Conservation (phyloP, 2,113 vertebrate species). For the Zosterops japonicus region DNA sequence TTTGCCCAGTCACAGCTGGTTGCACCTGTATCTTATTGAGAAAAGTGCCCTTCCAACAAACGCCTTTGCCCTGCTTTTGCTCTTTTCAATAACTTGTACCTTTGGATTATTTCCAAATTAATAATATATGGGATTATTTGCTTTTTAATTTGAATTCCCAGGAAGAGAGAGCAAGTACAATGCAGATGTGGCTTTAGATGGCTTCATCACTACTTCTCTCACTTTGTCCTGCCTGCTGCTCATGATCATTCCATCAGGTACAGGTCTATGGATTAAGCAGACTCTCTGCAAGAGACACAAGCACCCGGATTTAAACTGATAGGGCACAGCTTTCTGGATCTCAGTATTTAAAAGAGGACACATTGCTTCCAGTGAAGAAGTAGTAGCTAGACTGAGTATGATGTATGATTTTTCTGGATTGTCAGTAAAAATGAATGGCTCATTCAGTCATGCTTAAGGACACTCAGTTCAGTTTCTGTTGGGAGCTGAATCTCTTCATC, state of each 20-base stretch:
- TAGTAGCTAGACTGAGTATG: not conserved
- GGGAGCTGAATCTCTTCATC: not conserved
- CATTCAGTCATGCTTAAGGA: not conserved
- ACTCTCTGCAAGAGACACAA: not conserved
- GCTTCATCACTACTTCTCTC: not conserved
- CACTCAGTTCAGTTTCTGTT: not conserved
- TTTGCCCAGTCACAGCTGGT: not conserved
- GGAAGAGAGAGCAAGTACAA: not conserved
- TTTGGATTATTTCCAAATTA: not conserved
- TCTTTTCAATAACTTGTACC: not conserved
- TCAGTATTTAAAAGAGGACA: not conserved
- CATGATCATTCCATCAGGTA: not conserved
- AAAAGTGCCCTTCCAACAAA: not conserved
- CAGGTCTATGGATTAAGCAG: not conserved
- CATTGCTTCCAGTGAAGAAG: not conserved
- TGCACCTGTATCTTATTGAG: not conserved
- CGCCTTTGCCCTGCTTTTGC: not conserved
- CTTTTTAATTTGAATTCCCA: not conserved
- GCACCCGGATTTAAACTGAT: not conserved
- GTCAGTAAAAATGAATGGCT: not conserved
- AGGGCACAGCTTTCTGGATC: not conserved
- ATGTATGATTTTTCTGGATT: not conserved
- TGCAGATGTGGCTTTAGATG: not conserved
- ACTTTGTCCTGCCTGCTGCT: not conserved
- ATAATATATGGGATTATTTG: not conserved